These are phyloP conservation scores for Asbolus verrucosus DNA, from an alignment of 1,140 invertebrate genomes.

Conservation along the genomic window DNA sequence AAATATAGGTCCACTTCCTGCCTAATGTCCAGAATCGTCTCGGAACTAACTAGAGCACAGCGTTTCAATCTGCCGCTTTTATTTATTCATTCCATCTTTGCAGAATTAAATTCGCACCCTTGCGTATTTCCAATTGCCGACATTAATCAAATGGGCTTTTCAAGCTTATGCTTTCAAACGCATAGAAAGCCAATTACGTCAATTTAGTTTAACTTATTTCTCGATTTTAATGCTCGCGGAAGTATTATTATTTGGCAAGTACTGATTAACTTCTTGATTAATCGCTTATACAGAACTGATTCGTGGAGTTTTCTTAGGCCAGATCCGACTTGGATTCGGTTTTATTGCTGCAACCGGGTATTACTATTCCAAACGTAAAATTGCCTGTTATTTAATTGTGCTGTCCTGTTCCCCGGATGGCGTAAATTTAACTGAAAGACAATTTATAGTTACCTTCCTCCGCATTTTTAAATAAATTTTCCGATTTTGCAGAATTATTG, in stretches of 20 bases:
- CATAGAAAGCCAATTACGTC: constrained; percentile 32
- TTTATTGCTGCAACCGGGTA: not conserved
- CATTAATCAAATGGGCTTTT: constrained; percentile 43
- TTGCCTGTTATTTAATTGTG: too few relatives aligned
- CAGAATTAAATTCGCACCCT: constrained; percentile 41
- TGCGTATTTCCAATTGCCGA: constrained; percentile 33
- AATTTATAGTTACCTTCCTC: constrained; percentile 16
- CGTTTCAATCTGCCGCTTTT: constrained; percentile 23
- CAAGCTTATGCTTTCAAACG: constrained; percentile 21
- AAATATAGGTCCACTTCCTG: constrained; percentile 25
- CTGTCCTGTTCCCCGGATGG: not conserved
- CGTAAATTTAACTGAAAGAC: too few relatives aligned
- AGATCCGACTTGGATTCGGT: not conserved
- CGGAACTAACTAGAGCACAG: constrained; percentile 12
- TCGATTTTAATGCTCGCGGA: constrained; percentile 11
- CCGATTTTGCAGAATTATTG: not conserved
- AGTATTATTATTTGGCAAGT: not conserved
- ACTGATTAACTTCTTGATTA: not conserved
- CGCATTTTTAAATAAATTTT: constrained; percentile 6
- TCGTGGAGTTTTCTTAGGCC: not conserved
- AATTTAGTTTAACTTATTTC: constrained; percentile 34
- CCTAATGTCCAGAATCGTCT: constrained; percentile 19
- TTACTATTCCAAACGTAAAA: not conserved
- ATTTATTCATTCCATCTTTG: constrained; percentile 42
- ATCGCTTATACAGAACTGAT: constrained; percentile 13